Conservation (phyloP, 2,113 vertebrate species). For the Mastomys coucha region DNA sequence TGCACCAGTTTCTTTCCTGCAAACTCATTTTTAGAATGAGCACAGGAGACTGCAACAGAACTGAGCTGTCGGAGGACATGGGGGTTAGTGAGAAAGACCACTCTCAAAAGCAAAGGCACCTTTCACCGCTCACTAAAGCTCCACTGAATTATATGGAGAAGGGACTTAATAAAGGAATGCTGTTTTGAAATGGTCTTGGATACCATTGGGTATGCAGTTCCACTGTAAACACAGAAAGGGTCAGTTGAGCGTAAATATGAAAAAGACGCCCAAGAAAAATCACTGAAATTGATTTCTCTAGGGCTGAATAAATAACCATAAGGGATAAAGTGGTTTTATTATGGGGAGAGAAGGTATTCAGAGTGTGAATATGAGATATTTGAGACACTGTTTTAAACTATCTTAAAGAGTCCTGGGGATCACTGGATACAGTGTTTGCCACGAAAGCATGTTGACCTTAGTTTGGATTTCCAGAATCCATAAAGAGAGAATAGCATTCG, state of each 20-base stretch:
- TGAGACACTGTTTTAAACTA: background rate
- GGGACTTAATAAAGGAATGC: background rate
- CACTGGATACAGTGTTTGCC: background rate
- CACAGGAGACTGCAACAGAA: background rate
- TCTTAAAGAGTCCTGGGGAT: background rate
- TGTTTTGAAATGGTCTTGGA: conserved; percentile 37
- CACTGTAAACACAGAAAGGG: background rate
- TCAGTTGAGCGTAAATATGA: background rate
- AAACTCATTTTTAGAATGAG: background rate
- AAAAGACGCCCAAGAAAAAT: background rate
- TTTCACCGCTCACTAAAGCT: background rate
- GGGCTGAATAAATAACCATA: background rate
- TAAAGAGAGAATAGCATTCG: too few relatives aligned
- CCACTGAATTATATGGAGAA: background rate
- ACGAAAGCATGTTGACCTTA: background rate
- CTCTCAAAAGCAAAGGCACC: background rate
- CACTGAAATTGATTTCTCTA: conserved; percentile 3
- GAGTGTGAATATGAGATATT: background rate
- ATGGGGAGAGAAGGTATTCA: background rate
- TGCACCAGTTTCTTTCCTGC: background rate
- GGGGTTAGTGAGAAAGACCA: background rate
- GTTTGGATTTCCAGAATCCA: background rate
- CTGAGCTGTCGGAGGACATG: background rate
- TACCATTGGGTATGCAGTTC: background rate
- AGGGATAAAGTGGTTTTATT: background rate